Percentiles rank a stretch among this genome's conserved stretches.
phyloP scores from a whole-genome alignment of 2,888 invertebrate genomes.

The Xanthia icteritia region DNA sequence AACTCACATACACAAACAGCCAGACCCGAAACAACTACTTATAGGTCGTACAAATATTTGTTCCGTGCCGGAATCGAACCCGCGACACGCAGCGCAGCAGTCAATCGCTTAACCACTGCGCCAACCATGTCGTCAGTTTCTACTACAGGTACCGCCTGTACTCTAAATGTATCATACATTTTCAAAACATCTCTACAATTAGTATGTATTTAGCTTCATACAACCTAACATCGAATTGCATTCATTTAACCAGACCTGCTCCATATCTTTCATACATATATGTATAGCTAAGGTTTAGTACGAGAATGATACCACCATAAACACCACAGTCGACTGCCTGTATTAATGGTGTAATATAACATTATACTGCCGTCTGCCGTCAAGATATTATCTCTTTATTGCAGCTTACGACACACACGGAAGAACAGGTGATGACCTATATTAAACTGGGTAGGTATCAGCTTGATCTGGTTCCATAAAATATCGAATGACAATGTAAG shows the following conservation, averaged over 20 bases:
- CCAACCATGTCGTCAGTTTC: no score
- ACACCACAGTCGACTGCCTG: conserved; percentile 18
- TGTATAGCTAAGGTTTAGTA: not conserved
- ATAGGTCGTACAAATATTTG: no score
- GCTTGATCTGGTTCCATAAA: conserved; percentile 12
- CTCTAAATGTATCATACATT: not conserved
- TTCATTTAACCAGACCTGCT: no score
- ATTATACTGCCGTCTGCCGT: conserved; percentile 46
- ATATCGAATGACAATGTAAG: conserved; percentile 20
- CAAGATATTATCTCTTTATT: conserved; percentile 49
- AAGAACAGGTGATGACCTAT: conserved; percentile 58
- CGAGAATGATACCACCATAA: conserved; percentile 25
- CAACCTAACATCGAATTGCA: not conserved
- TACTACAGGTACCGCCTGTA: not conserved
- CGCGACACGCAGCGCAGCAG: no score
- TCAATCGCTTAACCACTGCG: no score
- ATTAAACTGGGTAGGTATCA: conserved; percentile 35
- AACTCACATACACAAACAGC: no score
- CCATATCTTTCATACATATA: not conserved
- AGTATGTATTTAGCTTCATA: not conserved
- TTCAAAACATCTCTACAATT: not conserved
- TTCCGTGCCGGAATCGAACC: no score
- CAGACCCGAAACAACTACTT: no score
- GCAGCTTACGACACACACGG: conserved; percentile 33
- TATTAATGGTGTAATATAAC: conserved; percentile 46